phyloP scores from a whole-genome alignment of 2,113 vertebrate genomes.

The Aramus guarauna region DNA sequence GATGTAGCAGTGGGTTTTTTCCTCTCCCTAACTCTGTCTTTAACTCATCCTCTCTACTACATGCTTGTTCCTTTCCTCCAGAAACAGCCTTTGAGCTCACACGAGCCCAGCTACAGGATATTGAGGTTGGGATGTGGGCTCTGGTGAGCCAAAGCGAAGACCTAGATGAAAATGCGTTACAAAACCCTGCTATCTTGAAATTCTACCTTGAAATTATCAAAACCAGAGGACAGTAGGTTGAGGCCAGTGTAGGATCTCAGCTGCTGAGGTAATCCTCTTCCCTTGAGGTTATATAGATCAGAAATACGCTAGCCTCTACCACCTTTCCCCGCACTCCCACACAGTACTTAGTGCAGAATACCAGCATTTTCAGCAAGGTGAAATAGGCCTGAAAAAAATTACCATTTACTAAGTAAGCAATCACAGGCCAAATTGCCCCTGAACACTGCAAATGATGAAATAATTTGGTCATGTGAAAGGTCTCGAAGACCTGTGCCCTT shows the following conservation, averaged over 20 bases:
- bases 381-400: not conserved
- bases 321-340: not conserved
- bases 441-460: not conserved
- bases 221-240: not conserved
- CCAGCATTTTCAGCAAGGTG: not conserved
- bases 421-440: not conserved
- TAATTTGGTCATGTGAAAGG: not conserved
- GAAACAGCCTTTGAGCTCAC: not conserved
- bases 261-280: not conserved
- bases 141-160: not conserved
- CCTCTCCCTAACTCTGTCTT: not conserved
- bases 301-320: not conserved
- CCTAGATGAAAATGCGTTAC: not conserved
- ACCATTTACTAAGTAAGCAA: not conserved
- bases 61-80: not conserved
- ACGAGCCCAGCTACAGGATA: rapidly evolving
- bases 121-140: not conserved
- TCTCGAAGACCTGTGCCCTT: conserved; percentile 11
- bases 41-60: not conserved
- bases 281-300: not conserved
- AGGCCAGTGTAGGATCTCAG: not conserved
- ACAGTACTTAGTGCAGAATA: not conserved
- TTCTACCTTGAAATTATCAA: not conserved
- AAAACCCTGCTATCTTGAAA: not conserved
- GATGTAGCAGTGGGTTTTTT: not conserved